Base-by-base conservation (phyloP, 2,888 invertebrate species). In the Erynnis tages region DNA sequence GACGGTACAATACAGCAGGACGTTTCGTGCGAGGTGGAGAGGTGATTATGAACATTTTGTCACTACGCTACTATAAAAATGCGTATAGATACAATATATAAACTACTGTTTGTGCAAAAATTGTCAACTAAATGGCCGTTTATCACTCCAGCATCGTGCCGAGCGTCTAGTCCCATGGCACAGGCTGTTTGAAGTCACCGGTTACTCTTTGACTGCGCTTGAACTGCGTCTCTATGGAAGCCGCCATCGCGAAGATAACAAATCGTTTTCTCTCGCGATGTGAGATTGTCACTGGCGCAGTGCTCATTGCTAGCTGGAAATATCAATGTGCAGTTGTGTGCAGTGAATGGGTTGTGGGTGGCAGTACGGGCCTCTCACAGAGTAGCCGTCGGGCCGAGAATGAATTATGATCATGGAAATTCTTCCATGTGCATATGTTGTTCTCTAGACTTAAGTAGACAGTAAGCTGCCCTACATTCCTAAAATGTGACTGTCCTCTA, bases 361-460 rank as follows among this genome's bases (percentile, higher is more conserved):
- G 8, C 45, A 44, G 58, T 47, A 49, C 10, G 41, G 53, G 79
- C 66, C 80, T 78, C 70, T 83, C 72, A 62, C 79, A 81, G 83
- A 68, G 73, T 76, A 80, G 67, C 75, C 66, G 59, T 55, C 67
- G 66, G 67, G 65, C 72, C 76, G 88, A 84, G 89, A 84, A 82
- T 67, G 64, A 75, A 67, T 76, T 86, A 82, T 86, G 85, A 61
- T 71, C 75, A 73, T 68, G 77, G 82, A 69, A 69, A 8, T 7
- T 8, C 61, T 71, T 75, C 87, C 74, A 74, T 79, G 73, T 67
- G 65, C 83, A 82, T 87, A 82, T 65, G 59, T 75, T 67, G 71
- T 86, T 86, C 88, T 88, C 86, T 81, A 79, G 82, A 84, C 84
- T 81, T 75, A 75, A 75, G 72, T 82, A 80, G 73, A 72, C 71